Evolutionary conservation across 2,113 vertebrate genomes (phyloP).

Genomic region (Ammodytes marinus): DNA sequence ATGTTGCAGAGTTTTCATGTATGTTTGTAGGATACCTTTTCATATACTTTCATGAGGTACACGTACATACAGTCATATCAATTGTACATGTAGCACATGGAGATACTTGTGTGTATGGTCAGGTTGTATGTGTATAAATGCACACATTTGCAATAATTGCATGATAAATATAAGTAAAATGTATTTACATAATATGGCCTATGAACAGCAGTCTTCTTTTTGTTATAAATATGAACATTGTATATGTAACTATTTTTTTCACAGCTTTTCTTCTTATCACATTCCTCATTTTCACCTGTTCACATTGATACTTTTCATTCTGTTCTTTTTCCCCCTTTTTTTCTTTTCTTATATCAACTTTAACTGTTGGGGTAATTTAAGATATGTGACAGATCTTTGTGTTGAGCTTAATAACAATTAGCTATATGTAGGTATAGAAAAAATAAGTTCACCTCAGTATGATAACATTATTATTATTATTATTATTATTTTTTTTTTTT

Average conservation of each 20-base stretch:
- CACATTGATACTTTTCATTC: too few relatives aligned
- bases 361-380: not conserved
- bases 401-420: not conserved
- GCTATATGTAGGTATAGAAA: not conserved
- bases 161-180: not conserved
- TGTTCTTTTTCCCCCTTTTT: not conserved
- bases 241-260: not conserved
- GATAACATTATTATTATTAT: not conserved
- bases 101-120: not conserved
- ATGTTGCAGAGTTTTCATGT: not conserved
- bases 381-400: not conserved
- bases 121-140: not conserved
- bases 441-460: not conserved
- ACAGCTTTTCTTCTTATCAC: not conserved
- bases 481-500: not conserved
- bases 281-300: not conserved
- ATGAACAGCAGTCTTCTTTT: not conserved
- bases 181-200: too few relatives aligned
- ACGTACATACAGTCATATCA: not conserved
- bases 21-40: not conserved
- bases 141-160: not conserved
- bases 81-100: not conserved
- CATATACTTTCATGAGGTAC: not conserved
- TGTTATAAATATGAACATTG: not conserved
- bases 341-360: not conserved